These are phyloP conservation scores for Anarhynchus alexandrinus DNA, from an alignment of 2,113 vertebrate species.

Conservation along the genomic window DNA sequence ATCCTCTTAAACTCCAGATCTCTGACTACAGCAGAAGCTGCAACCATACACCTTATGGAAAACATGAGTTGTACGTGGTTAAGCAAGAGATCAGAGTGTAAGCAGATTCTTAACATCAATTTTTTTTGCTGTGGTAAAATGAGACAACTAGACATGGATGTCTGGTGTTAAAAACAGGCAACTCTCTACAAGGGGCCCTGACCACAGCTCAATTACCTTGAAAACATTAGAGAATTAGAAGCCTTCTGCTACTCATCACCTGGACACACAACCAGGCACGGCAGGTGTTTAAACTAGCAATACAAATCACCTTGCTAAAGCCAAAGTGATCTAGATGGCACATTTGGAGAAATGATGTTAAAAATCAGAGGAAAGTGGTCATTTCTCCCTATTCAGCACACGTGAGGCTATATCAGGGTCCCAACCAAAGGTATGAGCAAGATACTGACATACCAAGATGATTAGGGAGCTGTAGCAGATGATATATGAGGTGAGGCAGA, in stretches of 20 bases:
- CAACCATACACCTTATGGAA: neutral
- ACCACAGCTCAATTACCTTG: neutral
- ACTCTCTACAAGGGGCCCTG: neutral
- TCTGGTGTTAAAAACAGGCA: neutral
- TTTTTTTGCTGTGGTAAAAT: neutral
- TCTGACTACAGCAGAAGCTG: neutral
- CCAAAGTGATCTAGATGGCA: neutral
- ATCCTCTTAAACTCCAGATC: neutral
- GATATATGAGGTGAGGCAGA: neutral
- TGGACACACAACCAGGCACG: neutral
- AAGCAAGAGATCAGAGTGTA: neutral
- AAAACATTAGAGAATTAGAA: neutral
- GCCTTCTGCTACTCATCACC: neutral
- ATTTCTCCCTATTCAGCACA: neutral
- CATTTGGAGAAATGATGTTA: neutral
- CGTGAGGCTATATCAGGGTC: neutral
- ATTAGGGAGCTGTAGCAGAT: neutral
- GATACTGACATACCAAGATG: too few species aligned
- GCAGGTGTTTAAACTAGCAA: neutral
- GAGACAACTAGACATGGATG: neutral
- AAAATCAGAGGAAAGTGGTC: neutral
- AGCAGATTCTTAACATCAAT: neutral
- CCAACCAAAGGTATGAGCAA: neutral
- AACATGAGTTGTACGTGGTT: accelerated
- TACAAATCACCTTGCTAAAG: neutral